phyloP scores from a whole-genome alignment of 2,113 vertebrate species.

The Alexandromys fortis region DNA sequence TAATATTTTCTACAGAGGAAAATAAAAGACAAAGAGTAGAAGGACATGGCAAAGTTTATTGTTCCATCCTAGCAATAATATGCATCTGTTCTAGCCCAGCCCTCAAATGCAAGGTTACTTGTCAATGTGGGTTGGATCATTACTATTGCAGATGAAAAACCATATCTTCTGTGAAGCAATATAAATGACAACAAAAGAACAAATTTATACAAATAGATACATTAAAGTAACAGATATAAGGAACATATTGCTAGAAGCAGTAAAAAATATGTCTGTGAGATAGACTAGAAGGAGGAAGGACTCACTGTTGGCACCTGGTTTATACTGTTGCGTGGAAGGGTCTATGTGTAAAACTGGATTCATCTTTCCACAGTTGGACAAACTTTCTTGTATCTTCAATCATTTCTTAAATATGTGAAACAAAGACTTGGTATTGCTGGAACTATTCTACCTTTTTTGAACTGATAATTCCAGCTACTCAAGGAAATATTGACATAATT shows the following conservation, averaged over 20 bases:
- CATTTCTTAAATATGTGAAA: background rate
- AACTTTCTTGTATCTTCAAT: background rate
- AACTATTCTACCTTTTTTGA: background rate
- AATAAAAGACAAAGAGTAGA: background rate
- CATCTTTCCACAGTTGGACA: background rate
- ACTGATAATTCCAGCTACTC: too few species aligned
- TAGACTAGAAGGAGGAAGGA: background rate
- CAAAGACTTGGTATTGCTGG: background rate
- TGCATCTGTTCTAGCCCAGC: background rate
- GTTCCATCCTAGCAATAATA: background rate
- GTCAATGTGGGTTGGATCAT: background rate
- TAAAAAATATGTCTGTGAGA: background rate
- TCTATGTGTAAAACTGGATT: background rate
- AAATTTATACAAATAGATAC: background rate
- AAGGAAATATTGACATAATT: background rate
- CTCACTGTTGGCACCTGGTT: background rate
- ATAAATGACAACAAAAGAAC: background rate
- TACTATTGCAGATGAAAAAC: background rate
- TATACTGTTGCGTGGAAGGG: background rate
- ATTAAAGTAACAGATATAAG: background rate
- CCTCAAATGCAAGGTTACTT: background rate
- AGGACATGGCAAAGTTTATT: background rate
- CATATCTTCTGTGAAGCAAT: background rate
- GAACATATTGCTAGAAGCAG: background rate
- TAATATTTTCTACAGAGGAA: background rate